These are phyloP conservation scores for Nemurella pictetii DNA, from an alignment of 2,888 invertebrate genomes.

Conservation along the genomic window DNA sequence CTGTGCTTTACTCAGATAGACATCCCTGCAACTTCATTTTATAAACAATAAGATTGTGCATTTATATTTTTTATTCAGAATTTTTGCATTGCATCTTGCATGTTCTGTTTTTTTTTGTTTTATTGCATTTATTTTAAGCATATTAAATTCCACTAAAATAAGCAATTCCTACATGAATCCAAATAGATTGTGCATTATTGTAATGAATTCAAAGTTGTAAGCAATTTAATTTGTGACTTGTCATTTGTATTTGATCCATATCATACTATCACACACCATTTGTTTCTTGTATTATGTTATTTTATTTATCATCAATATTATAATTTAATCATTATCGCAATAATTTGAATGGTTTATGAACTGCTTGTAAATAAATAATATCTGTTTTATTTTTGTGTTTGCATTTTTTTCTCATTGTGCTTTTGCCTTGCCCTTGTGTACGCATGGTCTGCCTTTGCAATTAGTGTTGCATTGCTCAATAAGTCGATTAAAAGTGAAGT, in stretches of 20 bases:
- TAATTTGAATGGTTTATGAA: slow-evolving; percentile 39
- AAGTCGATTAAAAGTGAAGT: neutral
- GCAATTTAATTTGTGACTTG: neutral
- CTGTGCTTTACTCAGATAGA: neutral
- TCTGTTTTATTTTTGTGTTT: slow-evolving; percentile 46
- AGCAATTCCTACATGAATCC: neutral
- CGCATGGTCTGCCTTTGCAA: slow-evolving; percentile 30
- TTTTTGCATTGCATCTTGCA: neutral
- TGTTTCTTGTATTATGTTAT: neutral
- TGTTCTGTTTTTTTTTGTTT: neutral
- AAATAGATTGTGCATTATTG: neutral
- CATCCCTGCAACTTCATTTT: no score
- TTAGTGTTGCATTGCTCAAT: neutral
- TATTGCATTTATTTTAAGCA: neutral
- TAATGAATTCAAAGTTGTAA: slow-evolving; percentile 26
- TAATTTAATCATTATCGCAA: neutral
- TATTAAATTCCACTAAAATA: neutral
- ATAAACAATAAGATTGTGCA: neutral
- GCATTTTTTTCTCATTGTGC: slow-evolving; percentile 53
- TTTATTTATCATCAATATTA: slow-evolving; percentile 18
- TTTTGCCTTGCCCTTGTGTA: slow-evolving; percentile 46
- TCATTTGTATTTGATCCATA: neutral
- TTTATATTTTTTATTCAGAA: neutral
- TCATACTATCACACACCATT: no score
- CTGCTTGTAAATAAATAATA: slow-evolving; percentile 45